These are phyloP conservation scores for Gonatopus flavifemur DNA, from an alignment of 1,140 invertebrate species.

Conservation along the genomic window DNA sequence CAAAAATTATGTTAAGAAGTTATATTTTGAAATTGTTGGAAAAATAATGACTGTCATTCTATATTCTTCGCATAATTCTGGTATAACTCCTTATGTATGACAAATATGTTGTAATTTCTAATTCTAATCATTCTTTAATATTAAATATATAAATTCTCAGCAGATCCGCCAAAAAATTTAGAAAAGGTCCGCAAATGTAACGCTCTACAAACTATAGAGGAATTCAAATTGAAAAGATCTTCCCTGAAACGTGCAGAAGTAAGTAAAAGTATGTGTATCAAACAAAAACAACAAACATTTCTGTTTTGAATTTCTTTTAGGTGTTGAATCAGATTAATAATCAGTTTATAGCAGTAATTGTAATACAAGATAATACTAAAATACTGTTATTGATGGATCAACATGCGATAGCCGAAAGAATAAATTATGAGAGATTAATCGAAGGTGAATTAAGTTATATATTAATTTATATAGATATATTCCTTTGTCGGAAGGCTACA, in stretches of 20 bases:
- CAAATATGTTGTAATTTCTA: constrained; percentile 5
- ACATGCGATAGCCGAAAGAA: constrained; percentile 55
- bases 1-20: not conserved
- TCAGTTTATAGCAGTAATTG: constrained; percentile 47
- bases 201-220: constrained; percentile 12
- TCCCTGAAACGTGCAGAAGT: constrained; percentile 31
- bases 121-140: no score
- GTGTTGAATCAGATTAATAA: constrained; percentile 50
- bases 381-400: constrained; percentile 52
- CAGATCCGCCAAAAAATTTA: constrained; percentile 17
- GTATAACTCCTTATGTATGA: not conserved
- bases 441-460: no score
- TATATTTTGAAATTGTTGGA: no score
- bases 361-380: constrained; percentile 33
- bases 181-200: constrained; percentile 29
- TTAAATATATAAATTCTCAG: constrained; percentile 1
- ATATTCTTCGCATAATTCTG: not conserved
- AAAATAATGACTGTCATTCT: no score
- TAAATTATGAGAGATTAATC: constrained; percentile 52
- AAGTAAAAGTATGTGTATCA: constrained; percentile 11
- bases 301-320: constrained; percentile 22
- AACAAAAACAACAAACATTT: not conserved
- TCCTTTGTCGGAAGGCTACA: no score
- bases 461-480: no score
- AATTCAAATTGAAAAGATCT: constrained; percentile 34